Evolutionary conservation across 1,140 invertebrate genomes (phyloP).

Genomic region (Aphaenogaster floridana): DNA sequence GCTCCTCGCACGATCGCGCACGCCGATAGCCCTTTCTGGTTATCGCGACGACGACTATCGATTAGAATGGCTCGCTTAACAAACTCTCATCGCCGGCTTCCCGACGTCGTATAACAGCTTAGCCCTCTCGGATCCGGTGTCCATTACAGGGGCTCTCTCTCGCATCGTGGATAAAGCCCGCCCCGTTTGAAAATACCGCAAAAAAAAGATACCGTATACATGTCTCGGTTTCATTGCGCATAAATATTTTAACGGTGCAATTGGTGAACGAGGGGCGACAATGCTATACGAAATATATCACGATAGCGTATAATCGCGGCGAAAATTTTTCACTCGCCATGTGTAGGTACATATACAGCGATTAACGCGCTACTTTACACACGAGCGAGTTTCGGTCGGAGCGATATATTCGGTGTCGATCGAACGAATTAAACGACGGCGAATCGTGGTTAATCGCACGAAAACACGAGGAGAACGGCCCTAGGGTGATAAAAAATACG

Average conservation of each 20-base stretch:
- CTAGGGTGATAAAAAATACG: slow-evolving; percentile 52
- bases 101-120: neutral
- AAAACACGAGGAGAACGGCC: slow-evolving; percentile 42
- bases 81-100: slow-evolving; percentile 37
- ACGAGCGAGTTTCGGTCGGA: slow-evolving; percentile 26
- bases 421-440: slow-evolving; percentile 56
- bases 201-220: neutral
- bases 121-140: neutral
- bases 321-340: slow-evolving; percentile 56
- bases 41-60: slow-evolving; percentile 64
- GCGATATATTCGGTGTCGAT: slow-evolving; percentile 54
- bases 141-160: neutral
- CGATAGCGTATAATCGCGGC: slow-evolving; percentile 44
- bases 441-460: slow-evolving; percentile 70
- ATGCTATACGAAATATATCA: slow-evolving; percentile 24
- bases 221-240: neutral
- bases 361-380: slow-evolving; percentile 59
- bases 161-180: neutral
- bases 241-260: slow-evolving; percentile 45
- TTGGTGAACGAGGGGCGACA: slow-evolving; percentile 30
- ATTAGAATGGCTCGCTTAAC: slow-evolving; percentile 41
- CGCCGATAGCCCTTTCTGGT: slow-evolving; percentile 57
- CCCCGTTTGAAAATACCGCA: neutral
- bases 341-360: slow-evolving; percentile 35
- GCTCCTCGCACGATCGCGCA: slow-evolving; percentile 56